Conservation (phyloP, 2,888 invertebrate genomes). For the Seira musarum region DNA sequence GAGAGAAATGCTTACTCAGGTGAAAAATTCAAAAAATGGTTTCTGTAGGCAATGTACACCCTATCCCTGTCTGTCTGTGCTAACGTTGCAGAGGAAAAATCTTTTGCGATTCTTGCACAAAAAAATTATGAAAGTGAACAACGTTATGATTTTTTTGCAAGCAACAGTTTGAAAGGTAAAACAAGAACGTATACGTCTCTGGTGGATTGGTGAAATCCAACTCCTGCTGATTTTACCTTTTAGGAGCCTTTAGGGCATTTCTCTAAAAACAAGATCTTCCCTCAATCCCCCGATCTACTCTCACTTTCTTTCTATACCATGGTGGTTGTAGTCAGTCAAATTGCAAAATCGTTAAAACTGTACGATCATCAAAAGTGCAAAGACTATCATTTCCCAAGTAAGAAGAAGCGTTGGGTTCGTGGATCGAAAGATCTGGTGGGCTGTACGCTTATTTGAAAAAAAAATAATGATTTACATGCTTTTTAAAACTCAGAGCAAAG, state of each 20-base stretch:
- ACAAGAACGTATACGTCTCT: constrained; percentile 4
- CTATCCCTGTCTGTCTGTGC: not conserved
- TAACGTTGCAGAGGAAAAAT: not conserved
- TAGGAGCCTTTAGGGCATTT: not conserved
- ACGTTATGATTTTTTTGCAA: constrained; percentile 3
- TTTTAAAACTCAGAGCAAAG: no score
- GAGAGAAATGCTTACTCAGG: constrained; percentile 6
- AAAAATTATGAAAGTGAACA: constrained; percentile 10
- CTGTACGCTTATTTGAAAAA: no score
- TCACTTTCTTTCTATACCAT: no score
- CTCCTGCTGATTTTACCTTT: constrained; percentile 2
- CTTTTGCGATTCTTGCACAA: not conserved
- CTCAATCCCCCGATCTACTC: no score
- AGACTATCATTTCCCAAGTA: no score
- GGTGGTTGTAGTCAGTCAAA: no score
- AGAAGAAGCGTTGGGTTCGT: no score
- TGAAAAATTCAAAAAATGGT: constrained; percentile 10
- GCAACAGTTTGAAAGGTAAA: constrained; percentile 12
- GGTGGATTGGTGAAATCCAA: not conserved
- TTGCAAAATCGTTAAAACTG: no score
- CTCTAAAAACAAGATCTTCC: no score
- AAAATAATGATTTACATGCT: no score
- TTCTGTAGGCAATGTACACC: constrained; percentile 2
- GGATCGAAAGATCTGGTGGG: no score
- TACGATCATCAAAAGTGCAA: no score